Base-by-base conservation (phyloP, 2,797 vertebrate genomes). In the Mus minutoides region DNA sequence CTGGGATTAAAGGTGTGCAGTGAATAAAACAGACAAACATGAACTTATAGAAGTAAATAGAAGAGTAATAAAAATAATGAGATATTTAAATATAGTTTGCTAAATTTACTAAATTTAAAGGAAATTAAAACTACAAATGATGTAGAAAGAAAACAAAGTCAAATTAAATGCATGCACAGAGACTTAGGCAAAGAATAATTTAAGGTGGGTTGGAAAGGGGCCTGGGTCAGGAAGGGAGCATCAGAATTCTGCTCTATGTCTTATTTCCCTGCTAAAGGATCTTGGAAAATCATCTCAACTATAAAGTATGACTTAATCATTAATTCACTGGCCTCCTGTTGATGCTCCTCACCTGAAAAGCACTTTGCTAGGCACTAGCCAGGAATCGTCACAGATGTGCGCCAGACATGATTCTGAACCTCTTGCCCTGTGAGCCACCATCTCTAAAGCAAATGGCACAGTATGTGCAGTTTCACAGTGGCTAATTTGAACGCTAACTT, bases 41-140 rank as follows among this genome's bases (percentile, higher is more conserved):
- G 56, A 73, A 17, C 10, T 62, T 40, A 92, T 9, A 88, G n/a
- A 85, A 75, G 91, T 37, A 80, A 58, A 69, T 67, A 64, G 24
- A 83, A 29, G 3, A 7, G 83, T 52, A 16, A 49, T 31, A 56
- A 91, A 69, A 37, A 71, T 69, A 75, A 16, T 8, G 3, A 5
- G 12, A 85, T 52, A 69, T 60, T 93, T 10, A 17, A 82, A 91
- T 86, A 89, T 58, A 76, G 13, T 19, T 75, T 86, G 40, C 31
- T 85, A n/a, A 58, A 64, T 83, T 90, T 92, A 84, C 37, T 73
- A 92, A 86, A 69, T 89, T 78, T 64, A 92, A 92, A 86, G 21
- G n/a, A 94, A 56, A 84, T 71, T 43, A 1, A 56, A 85, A 82
- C 84, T 94, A 52, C 43, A 94, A 93, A 76, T 64, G 60, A 77